Evolutionary conservation across 2,888 invertebrate species (phyloP), one percentile per base, ranked within the genome.

Genomic region (Andrena fulva): DNA sequence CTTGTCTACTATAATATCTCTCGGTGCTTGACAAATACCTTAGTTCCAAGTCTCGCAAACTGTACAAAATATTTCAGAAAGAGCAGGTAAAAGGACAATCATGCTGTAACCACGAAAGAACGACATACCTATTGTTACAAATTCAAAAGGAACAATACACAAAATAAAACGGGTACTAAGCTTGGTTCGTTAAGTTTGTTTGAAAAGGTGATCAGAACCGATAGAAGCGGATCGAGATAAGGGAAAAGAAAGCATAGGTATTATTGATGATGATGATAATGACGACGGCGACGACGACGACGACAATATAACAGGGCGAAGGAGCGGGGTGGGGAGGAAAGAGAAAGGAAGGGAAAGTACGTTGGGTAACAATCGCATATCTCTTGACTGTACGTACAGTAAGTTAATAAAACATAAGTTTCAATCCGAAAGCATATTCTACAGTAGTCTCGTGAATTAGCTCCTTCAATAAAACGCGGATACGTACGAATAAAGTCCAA

Each of bases 1-100:
- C 50, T 16, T 8, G 27, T 50, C 66, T 42, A 31, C 31, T 52
- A 27, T 33, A 54, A 68, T 10, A 27, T 60, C n/a, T n/a, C 66
- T 66, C 29, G 20, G 16, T 31, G 72, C 62, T 85, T 77, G 31
- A 52, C 24, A 79, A 80, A 60, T 81, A 74, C 69, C 62, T 79
- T 71, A 75, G 76, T 81, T 87, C 76, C 80, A 74, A 87, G 82
- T 82, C 76, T 79, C 80, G 75, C 74, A 85, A 80, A 79, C 83
- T 87, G 89, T 90, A 90, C 87, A 87, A 86, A 80, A 81, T 80
- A 78, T 85, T 76, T 77, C 72, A 60, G 71, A 79, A 85, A 82
- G 77, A 85, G 84, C 77, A 84, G 88, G 75, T 78, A 78, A 80
- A 82, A 82, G 74, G 77, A 86, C 87, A 84, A 78, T 81, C 80